Base-by-base conservation (phyloP, 2,888 invertebrate species). In the Acleris literana region DNA sequence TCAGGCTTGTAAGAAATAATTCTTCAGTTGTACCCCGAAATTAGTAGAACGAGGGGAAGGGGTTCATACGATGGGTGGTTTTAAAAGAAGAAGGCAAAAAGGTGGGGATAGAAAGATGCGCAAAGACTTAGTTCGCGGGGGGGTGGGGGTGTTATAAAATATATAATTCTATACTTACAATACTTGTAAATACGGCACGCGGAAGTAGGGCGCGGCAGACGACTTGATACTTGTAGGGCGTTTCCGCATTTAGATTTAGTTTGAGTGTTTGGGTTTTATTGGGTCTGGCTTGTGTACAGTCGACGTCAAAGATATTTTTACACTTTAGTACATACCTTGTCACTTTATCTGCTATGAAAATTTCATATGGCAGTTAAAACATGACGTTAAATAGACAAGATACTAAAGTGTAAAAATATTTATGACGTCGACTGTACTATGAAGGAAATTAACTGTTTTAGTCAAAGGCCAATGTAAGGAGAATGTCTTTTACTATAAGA, bases 101-200 rank as follows among this genome's bases (percentile, higher is more conserved):
- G 90, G 92, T 88, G 92, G 92, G 86, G 91, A 90, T 90, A 91
- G 92, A 92, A 92, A 92, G 92, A 92, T 92, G 92, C 92, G 92
- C 92, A 92, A 91, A 92, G 92, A 92, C 92, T 92, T 92, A 92
- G 92, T 92, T 92, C 87, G 90, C 88, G 89, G 88, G 88, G 80
- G 80, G 72, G 76, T 74, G 79, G 77, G 76, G 81, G 90, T 84
- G 91, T 92, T 92, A 92, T 92, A 92, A 92, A 92, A 92, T 92
- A 92, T 92, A 92, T 92, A 92, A 92, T 92, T 92, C 92, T 92
- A 92, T 92, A 92, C 92, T 92, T 92, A 92, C 92, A 92, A 92
- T 92, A 92, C 92, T 92, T 92, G 92, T 92, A 92, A 92, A 92
- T 92, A 92, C 92, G 91, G 85, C 82, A 91, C 88, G 90, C 92